Base-by-base conservation (phyloP, 2,888 invertebrate species). In the Nephrotoma guestfalica region DNA sequence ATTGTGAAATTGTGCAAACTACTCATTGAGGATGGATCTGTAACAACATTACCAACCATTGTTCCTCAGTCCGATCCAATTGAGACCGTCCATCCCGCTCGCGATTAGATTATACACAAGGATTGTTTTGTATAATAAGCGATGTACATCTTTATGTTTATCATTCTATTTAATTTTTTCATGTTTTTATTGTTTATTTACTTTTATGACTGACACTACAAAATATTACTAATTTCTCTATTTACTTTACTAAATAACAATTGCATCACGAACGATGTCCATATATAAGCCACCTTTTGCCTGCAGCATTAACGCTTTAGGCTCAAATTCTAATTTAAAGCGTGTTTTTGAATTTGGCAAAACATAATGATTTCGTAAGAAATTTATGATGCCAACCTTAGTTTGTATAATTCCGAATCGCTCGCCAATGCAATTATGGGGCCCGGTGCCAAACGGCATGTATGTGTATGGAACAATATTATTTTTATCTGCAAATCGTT, bases 401-500 rank as follows among this genome's bases (percentile, higher is more conserved):
- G 90, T 89, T 87, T 91, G 91, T 2, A 91, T 86, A 83, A 90
- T 88, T 0, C 90, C 91, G 87, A 91, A 90, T 2, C 92, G 90
- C 88, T 91, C 91, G 87, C 88, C 88, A 87, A 92, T 91, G 87
- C 92, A 92, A 83, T 89, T 90, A 86, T 91, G 91, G 9, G 91
- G 91, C 41, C 92, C 92, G 71, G 89, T 88, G 7, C 91, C 92
- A 85, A 92, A 92, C 40, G 92, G 92, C 89, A 92, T 89, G 87
- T 91, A 91, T 4, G 91, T 90, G 85, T 90, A 91, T 1, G 91
- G 90, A 3, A 87, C 88, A 45, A 90, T 89, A 4, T 89, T 88
- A 71, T 91, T 91, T 83, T 89, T 89, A 5, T 89, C 40, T 0
- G 91, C 89, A 88, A 92, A 92, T 30, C 92, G 89, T 87, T 92